Base-by-base conservation (phyloP, 2,888 invertebrate genomes). In the Lissonota sp. region DNA sequence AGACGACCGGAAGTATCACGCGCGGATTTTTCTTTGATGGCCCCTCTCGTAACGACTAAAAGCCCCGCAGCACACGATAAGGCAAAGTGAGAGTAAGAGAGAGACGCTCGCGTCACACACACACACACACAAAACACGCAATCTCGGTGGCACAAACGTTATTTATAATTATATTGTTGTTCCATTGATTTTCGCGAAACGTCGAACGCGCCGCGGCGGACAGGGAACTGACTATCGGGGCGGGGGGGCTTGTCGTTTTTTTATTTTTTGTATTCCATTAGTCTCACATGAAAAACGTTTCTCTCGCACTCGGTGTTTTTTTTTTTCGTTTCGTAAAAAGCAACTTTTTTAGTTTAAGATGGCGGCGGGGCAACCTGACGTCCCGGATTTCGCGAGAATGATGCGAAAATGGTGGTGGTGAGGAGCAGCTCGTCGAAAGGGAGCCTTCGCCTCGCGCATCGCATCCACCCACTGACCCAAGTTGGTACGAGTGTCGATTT, bases 351-450 rank as follows among this genome's bases (percentile, higher is more conserved):
- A 80, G 72, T 84, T 85, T 85, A 90, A 90, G 90, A 90, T 90
- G 90, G 90, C 90, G 89, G 87, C 89, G 26, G 85, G 88, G 84
- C 83, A 79, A 84, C 84, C 72, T 83, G 84, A 84, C 86, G 86
- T 86, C 87, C 87, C 84, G 83, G 86, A 88, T 88, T 89, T 89
- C 87, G 88, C 88, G 87, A 89, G 86, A 85, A 86, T 87, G 88
- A 86, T 83, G 83, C 89, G 89, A 90, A 87, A 87, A 85, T 83
- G 86, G 85, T 84, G 85, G 84, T 82, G 84, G 77, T 51, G 53
- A 78, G 72, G 79, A 58, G 76, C 57, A 75, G 81, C 81, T 77
- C 81, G 69, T 78, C 74, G 67, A 63, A 73, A 64, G 62, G 66
- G 60, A 81, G 74, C 74, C 74, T 81, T 78, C 78, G 78, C 78